Evolutionary conservation across 2,888 invertebrate species (phyloP).

Genomic region (Carabus problematicus): DNA sequence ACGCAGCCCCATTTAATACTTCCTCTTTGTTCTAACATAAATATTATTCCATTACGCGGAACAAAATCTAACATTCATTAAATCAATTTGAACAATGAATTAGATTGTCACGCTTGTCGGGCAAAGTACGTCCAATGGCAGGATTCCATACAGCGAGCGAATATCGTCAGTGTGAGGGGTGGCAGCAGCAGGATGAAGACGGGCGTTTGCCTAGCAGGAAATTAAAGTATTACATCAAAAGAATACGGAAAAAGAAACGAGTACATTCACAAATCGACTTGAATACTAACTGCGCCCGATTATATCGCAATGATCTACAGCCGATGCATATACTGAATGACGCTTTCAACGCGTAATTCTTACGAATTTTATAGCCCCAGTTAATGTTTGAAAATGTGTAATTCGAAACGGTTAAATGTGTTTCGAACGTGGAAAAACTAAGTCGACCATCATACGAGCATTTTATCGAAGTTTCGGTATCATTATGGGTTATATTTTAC

Average conservation of each 20-base stretch:
- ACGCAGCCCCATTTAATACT: conserved; percentile 22
- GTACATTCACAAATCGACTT: not conserved
- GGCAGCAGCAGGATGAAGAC: conserved; percentile 24
- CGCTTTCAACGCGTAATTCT: not conserved
- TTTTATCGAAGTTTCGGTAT: too few species aligned
- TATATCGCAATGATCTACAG: not conserved
- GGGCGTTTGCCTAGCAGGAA: conserved; percentile 46
- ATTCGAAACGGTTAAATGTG: not conserved
- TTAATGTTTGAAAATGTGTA: not conserved
- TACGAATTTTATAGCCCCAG: conserved; percentile 1
- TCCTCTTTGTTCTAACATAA: conserved; percentile 43
- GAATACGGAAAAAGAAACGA: conserved; percentile 20
- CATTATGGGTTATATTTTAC: too few species aligned
- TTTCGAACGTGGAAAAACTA: not conserved
- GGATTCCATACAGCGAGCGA: not conserved
- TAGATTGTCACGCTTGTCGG: conserved; percentile 48
- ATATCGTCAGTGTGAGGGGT: conserved; percentile 7
- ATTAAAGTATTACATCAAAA: conserved; percentile 53
- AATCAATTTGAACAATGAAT: conserved; percentile 52
- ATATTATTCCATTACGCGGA: conserved; percentile 50
- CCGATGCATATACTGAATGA: too few species aligned
- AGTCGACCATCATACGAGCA: not conserved
- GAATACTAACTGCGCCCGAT: conserved; percentile 14
- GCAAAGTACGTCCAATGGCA: not conserved
- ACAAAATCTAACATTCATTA: conserved; percentile 52